Evolutionary conservation across 2,797 vertebrate genomes (phyloP).

Genomic region (Aselliscus stoliczkanus): DNA sequence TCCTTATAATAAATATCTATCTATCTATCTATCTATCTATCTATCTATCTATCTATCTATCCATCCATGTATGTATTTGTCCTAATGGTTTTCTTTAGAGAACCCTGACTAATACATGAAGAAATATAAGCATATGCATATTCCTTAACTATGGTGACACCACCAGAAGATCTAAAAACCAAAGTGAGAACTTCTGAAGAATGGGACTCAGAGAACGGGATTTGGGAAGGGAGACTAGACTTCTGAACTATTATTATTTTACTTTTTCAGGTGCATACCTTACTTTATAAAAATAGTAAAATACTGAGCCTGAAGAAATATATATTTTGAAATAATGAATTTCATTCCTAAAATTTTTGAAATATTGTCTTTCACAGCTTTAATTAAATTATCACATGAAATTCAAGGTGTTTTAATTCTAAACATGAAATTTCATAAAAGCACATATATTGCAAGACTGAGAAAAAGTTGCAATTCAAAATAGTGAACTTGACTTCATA

Average conservation of each 20-base stretch:
- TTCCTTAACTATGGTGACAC: not conserved
- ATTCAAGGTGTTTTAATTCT: not conserved
- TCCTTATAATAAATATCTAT: not conserved
- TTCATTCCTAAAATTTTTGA: not conserved
- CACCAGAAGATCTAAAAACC: not conserved
- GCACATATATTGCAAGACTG: not conserved
- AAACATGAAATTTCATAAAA: not conserved
- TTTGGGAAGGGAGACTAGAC: not conserved
- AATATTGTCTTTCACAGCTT: not conserved
- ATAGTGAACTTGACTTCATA: not conserved
- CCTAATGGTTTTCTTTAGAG: not conserved
- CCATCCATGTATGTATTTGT: not conserved
- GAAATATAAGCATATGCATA: not conserved
- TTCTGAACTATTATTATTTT: not conserved
- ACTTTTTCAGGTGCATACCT: not conserved
- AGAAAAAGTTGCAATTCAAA: not conserved
- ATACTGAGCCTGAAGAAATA: not conserved
- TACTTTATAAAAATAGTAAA: not conserved
- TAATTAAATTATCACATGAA: not conserved
- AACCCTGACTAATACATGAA: not conserved
- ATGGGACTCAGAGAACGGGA: not conserved
- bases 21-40: not conserved
- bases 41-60: not conserved
- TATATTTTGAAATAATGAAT: not conserved
- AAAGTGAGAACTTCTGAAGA: not conserved